Evolutionary conservation across 2,888 invertebrate genomes (phyloP), one percentile per base, ranked within the genome.

Genomic region (Drosophila kokeensis): DNA sequence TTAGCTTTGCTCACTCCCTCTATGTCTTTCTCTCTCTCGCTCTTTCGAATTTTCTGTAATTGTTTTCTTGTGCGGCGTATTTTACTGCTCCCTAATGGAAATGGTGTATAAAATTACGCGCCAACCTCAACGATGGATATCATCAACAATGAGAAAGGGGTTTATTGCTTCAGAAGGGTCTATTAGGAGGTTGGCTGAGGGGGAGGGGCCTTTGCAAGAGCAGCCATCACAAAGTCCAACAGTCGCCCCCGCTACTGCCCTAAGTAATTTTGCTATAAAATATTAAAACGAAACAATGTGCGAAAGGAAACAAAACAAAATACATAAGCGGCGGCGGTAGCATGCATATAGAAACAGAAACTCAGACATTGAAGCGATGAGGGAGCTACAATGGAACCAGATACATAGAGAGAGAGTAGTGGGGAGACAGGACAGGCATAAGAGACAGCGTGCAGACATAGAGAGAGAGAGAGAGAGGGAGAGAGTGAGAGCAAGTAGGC

Each of bases 241-340:
- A 50, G 55, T 55, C 65, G 53, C 60, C 66, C 36, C 45, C 61
- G 27, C 52, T 49, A 32, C 54, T 40, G 34, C 61, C 72, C 60
- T 3, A 75, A 73, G 84, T 77, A 81, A 83, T 76, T 24, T 89
- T 78, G 82, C 83, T 68, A 82, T 88, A 76, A 73, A 85, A 79
- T 79, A 90, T 88, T 84, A 85, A 89, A 84, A 67, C 73, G 86
- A 85, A 88, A 85, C 86, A 89, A 85, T 82, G 86, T 72, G 63
- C 58, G 66, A 84, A 76, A 76, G 90, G 76, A 84, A 87, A 82
- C 90, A 87, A 82, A 82, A 79, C 76, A 85, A 85, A 74, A 76
- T 74, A 71, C 64, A 59, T 13, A 54, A 45, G 24, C 45, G 45
- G 45, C 15, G 45, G 21, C 8, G 21, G 45, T 15, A 34, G 58